Evolutionary conservation across 2,888 invertebrate genomes (phyloP), one percentile per base, ranked within the genome.

Genomic region (Troides oblongomaculatus): DNA sequence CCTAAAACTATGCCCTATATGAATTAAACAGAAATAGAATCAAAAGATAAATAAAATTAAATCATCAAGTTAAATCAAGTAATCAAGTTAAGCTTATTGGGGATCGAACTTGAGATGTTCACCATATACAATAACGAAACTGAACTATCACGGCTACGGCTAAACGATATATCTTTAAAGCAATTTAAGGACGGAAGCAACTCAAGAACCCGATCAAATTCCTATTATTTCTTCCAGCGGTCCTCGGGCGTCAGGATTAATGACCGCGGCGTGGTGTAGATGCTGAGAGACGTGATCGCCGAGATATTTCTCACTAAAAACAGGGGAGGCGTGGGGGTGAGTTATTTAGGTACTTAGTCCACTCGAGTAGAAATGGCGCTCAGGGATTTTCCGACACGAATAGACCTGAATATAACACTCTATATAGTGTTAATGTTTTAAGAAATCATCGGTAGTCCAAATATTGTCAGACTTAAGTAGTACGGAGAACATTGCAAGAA

Each of bases 231-330:
- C 57, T 53, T 23, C 57, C 23, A 23, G 6, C 61, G 61, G 60
- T 57, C 62, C 65, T 58, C 46, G 18, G 8, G 36, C 62, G 62
- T 58, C 21, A 62, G 36, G 57, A 66, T 69, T 65, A 62, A 69
- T 69, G 69, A 21, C 36, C 7, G 36, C 30, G 56, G 43, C 62
- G 62, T 62, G 58, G 56, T 56, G 46, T 62, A 65, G 65, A 58
- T 62, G 57, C 65, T 65, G 66, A 23, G 25, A 23, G 61, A 46
- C 69, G 64, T 59, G 60, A 62, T 69, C 66, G 65, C 62, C n/a
- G 43, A 61, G 65, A 36, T 65, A 63, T 68, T 46, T 66, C 65
- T 50, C 46, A 65, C 65, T 69, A 62, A 65, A 69, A 69, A 69
- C 65, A 65, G 62, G 21, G 46, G 64, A 56, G 62, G 62, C 62